phyloP scores from a whole-genome alignment of 1,140 invertebrate species.

The Pseudomyrmex sp. region DNA sequence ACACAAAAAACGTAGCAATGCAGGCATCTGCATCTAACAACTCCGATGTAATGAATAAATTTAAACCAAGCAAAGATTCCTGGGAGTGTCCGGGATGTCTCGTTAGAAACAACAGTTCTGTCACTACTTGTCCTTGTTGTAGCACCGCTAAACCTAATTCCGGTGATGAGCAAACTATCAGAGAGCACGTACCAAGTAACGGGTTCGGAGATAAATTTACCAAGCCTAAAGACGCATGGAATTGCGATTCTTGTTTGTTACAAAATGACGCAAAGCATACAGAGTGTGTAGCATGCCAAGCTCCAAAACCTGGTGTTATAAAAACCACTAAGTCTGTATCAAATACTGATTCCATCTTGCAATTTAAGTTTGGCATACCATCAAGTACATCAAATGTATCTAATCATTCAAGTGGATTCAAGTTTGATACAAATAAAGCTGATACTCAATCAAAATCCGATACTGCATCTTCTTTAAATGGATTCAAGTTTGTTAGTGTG shows the following conservation, averaged over 20 bases:
- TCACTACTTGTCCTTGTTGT: constrained; percentile 89
- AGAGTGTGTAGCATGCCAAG: constrained; percentile 87
- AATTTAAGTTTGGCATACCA: constrained; percentile 77
- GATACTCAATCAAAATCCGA: constrained; percentile 62
- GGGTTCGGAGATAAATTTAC: constrained; percentile 85
- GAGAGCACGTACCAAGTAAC: constrained; percentile 22
- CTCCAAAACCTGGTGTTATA: constrained; percentile 81
- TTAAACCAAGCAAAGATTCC: constrained; percentile 82
- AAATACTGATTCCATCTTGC: constrained; percentile 70
- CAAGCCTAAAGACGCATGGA: constrained; percentile 86
- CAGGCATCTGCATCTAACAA: constrained; percentile 48
- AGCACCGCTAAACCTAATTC: constrained; percentile 87
- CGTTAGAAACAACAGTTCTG: constrained; percentile 85
- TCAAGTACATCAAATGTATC: background rate
- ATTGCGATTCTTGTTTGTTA: constrained; percentile 87
- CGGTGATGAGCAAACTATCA: constrained; percentile 50
- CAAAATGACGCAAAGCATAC: constrained; percentile 85
- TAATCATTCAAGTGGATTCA: constrained; percentile 70
- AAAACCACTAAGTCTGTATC: constrained; percentile 60
- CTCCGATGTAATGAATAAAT: constrained; percentile 61
- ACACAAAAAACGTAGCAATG: background rate
- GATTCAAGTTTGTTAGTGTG: constrained; percentile 73
- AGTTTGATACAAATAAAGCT: constrained; percentile 84
- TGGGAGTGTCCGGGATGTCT: constrained; percentile 88
- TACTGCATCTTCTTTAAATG: constrained; percentile 61